Evolutionary conservation across 2,888 invertebrate genomes (phyloP).

Genomic region (Germaria angustata): DNA sequence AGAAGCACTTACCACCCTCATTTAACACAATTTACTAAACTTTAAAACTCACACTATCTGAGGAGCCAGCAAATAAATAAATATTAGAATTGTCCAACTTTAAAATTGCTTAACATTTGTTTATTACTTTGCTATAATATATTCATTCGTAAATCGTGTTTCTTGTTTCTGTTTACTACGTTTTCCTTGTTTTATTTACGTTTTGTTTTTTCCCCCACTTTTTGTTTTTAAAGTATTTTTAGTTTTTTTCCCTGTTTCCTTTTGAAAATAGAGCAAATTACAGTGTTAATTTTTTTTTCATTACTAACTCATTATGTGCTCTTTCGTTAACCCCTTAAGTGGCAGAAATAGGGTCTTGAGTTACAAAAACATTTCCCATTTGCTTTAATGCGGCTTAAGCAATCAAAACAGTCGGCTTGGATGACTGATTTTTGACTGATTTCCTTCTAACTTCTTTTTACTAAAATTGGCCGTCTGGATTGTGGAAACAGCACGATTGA

Average conservation of each 20-base stretch:
- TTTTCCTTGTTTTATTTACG: constrained; percentile 25
- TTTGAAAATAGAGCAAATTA: not conserved
- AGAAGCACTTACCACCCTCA: constrained; percentile 36
- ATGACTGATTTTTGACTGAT: too few species aligned
- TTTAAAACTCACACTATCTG: not conserved
- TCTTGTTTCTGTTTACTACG: constrained; percentile 27
- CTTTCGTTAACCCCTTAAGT: not conserved
- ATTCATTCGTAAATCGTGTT: constrained; percentile 34
- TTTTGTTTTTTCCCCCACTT: constrained; percentile 34
- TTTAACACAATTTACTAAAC: constrained; percentile 41
- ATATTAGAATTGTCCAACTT: constrained; percentile 33
- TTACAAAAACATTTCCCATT: too few species aligned
- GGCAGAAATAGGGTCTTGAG: too few species aligned
- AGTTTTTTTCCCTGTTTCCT: not conserved
- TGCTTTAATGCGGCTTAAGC: too few species aligned
- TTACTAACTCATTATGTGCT: not conserved
- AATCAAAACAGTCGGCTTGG: too few species aligned
- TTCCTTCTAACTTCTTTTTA: too few species aligned
- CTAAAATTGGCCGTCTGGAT: too few species aligned
- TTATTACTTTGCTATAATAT: constrained; percentile 24
- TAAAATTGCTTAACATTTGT: constrained; percentile 36
- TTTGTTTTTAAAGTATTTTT: not conserved
- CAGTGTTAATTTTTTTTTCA: not conserved
- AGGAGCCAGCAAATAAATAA: constrained; percentile 1
- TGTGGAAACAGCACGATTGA: too few species aligned